Percentiles rank a stretch among this genome's conserved stretches.
Evolutionary conservation across 2,113 vertebrate genomes (phyloP).

Genomic region (Aptenodytes patagonicus): DNA sequence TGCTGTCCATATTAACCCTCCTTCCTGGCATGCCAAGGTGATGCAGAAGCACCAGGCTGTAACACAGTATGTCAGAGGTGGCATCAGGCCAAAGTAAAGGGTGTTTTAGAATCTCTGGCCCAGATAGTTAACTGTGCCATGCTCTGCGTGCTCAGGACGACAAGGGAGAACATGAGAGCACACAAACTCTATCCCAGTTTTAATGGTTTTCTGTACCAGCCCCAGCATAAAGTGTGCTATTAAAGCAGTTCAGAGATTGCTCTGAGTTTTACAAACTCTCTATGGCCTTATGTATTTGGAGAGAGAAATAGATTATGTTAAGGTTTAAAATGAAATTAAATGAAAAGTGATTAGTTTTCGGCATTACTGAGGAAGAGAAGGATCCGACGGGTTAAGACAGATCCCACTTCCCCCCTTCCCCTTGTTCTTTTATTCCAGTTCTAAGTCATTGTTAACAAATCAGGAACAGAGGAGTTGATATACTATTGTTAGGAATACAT

Average conservation of each 20-base stretch:
- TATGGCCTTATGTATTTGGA: background rate
- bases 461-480: background rate
- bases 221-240: background rate
- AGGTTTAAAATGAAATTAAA: background rate
- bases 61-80: background rate
- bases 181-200: conserved; percentile 1
- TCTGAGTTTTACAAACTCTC: background rate
- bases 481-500: background rate
- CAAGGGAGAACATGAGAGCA: background rate
- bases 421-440: background rate
- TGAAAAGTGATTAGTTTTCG: background rate
- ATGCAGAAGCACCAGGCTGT: background rate
- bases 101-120: background rate
- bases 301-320: background rate
- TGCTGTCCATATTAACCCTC: background rate
- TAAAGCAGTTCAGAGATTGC: background rate
- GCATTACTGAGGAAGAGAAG: background rate
- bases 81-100: background rate
- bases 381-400: background rate
- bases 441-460: background rate
- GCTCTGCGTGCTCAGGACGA: background rate
- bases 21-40: background rate
- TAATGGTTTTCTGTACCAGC: background rate
- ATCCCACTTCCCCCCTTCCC: background rate
- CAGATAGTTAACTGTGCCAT: background rate